Evolutionary conservation across 1,140 invertebrate genomes (phyloP), one percentile per base, ranked within the genome.

Genomic region (Trachelipus rathkii): DNA sequence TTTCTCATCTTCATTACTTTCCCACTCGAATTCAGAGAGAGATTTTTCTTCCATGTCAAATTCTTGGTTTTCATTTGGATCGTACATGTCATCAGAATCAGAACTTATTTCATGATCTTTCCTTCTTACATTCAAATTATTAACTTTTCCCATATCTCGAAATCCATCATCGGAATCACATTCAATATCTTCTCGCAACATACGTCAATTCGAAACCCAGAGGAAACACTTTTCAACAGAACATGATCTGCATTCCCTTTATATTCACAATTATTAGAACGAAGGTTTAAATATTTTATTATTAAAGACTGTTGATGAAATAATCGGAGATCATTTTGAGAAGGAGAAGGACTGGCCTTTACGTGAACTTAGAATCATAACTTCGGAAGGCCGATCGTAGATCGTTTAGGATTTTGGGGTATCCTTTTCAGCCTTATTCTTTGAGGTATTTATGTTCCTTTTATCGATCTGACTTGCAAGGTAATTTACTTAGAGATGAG

Each of bases 231-330:
- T n/a, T n/a, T 33, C 33, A 33, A 33, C 33, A 33, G 33, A 33
- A 33, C 33, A 3, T 33, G 33, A 33, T 33, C 33, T 33, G 33
- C 50, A 60, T 60, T 8, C 8, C 8, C 50, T 15, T 19, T 60
- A 15, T 8, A 15, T 15, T 60, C 19, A 60, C 1, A 19, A 8
- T 19, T 60, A 19, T 19, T 60, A 60, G 50, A 13, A n/a, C 8
- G 50, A 13, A 60, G 50, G 50, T 60, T 60, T 60, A 19, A 60
- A 60, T 60, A 60, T 13, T 60, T 60, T 13, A 4, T 19, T 19
- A 60, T n/a, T n/a, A n/a, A 60, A 60, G 50, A 60, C 50, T 15
- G 11, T 60, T 60, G 50, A 19, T 60, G 50, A 60, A n/a, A n/a
- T n/a, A n/a, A 4, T 60, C 50, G 50, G 50, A 60, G 50, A 60